Percentiles rank a stretch among this genome's conserved stretches.
Conservation (phyloP, 2,888 invertebrate species). For the Lithophane ornitopus region DNA sequence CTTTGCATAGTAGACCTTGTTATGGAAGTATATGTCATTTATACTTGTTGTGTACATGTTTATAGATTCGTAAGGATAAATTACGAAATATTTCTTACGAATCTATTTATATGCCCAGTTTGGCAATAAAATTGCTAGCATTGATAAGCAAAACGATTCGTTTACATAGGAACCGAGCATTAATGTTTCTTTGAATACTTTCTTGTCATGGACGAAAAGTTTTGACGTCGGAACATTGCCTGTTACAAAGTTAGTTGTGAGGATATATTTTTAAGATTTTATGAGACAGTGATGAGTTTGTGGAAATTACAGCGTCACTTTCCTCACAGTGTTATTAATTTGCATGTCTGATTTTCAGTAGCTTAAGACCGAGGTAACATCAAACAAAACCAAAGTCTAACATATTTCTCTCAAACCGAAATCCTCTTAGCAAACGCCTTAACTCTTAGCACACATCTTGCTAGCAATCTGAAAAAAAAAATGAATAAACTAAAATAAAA, state of each 20-base stretch:
- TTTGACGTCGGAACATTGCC: slow-evolving; percentile 3
- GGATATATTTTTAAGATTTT: slow-evolving; percentile 20
- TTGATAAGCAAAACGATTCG: too few species aligned
- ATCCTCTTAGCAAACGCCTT: slow-evolving; percentile 36
- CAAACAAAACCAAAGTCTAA: neutral
- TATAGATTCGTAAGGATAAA: too few species aligned
- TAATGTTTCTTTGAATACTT: slow-evolving; percentile 41
- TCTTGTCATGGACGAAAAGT: slow-evolving; percentile 29
- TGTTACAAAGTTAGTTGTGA: slow-evolving; percentile 30
- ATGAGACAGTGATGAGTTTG: slow-evolving; percentile 1
- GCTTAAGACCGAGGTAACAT: neutral
- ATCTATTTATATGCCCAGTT: too few species aligned
- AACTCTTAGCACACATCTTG: slow-evolving; percentile 31
- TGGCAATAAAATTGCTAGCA: too few species aligned
- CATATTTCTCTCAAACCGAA: slow-evolving; percentile 2
- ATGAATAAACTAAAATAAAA: slow-evolving; percentile 47
- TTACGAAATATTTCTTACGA: too few species aligned
- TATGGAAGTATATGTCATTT: too few species aligned
- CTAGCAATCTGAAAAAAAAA: slow-evolving; percentile 31
- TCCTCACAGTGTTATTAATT: neutral
- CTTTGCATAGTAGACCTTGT: too few species aligned
- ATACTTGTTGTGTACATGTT: too few species aligned
- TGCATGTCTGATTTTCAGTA: neutral
- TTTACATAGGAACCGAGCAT: too few species aligned
- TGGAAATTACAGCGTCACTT: neutral